Base-by-base conservation (phyloP, 2,888 invertebrate genomes). In the Folsomia manolachei region DNA sequence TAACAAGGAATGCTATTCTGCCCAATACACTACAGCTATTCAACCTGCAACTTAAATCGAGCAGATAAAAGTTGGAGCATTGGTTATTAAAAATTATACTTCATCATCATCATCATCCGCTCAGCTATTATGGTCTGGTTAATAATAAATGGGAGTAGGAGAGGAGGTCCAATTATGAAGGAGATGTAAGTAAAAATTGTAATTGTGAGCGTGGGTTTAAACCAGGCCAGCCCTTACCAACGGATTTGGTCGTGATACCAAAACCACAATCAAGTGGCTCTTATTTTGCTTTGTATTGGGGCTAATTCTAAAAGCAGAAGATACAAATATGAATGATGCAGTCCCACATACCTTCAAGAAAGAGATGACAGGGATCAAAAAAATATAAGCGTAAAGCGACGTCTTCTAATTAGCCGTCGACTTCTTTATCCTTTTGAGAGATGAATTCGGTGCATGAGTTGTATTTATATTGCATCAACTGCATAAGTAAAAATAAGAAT, bases 171-270 rank as follows among this genome's bases (percentile, higher is more conserved):
- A 66, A 66, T 66, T 66, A 66, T 23, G 65, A 66, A 27, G 65
- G 21, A 9, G 25, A 25, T 63, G 25, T 63, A 63, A 25, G 21
- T n/a, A n/a, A n/a, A n/a, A n/a, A 56, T 14, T 56, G 56, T 56
- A 56, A 56, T 56, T 56, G 39, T 23, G 23, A 66, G 65, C 52
- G 65, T 66, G 65, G 65, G 65, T 21, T 66, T 66, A 66, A 66
- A 66, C 51, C 63, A 39, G 65, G 65, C 65, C 65, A 66, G 52
- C 65, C 65, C 65, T 27, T 66, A 7, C 7, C 7, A 27, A 39
- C 52, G 52, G 51, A 19, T 66, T 66, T 52, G 63, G 63, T 63
- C 14, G 24, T 63, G 56, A 56, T 56, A 21, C 21, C 11, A n/a
- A 56, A 56, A 21, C 21, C n/a, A 56, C n/a, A n/a, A n/a, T n/a